Conservation (phyloP, 2,797 vertebrate species). For the Leptoclinus maculatus region DNA sequence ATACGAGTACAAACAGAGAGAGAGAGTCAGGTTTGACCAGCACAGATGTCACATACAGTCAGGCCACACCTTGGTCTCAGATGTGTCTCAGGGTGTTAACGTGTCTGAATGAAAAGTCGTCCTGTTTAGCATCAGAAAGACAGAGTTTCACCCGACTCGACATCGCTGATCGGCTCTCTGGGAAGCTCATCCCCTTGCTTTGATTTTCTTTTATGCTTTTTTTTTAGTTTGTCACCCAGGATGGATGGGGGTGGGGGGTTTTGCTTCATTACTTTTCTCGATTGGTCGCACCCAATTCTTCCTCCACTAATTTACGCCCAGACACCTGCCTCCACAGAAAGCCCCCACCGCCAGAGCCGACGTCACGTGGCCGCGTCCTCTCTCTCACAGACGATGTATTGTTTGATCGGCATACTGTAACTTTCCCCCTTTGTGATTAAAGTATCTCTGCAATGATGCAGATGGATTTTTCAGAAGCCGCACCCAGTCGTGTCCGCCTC, state of each 20-base stretch:
- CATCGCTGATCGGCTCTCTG: neutral
- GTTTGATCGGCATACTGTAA: slow-evolving; percentile 8
- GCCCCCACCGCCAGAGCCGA: neutral
- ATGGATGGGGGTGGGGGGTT: neutral
- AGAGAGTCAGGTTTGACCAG: slow-evolving; percentile 48
- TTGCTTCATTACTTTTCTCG: neutral
- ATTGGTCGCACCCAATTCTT: neutral
- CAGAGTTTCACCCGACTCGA: neutral
- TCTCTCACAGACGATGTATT: neutral
- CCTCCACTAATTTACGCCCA: neutral
- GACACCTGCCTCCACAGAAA: neutral
- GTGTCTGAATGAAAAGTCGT: neutral
- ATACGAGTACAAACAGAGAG: neutral
- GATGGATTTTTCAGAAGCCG: neutral
- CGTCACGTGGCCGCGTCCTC: neutral
- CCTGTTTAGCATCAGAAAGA: neutral
- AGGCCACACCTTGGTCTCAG: slow-evolving; percentile 31
- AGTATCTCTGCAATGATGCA: slow-evolving; percentile 33
- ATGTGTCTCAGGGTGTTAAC: slow-evolving; percentile 10
- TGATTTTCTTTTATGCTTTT: neutral
- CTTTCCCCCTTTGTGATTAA: slow-evolving; percentile 4
- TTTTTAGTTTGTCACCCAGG: neutral
- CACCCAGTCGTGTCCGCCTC: slow-evolving; percentile 8
- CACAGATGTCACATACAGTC: slow-evolving; percentile 4
- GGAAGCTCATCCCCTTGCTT: neutral